Evolutionary conservation across 1,140 invertebrate genomes (phyloP).

Genomic region (Globodera rostochiensis): DNA sequence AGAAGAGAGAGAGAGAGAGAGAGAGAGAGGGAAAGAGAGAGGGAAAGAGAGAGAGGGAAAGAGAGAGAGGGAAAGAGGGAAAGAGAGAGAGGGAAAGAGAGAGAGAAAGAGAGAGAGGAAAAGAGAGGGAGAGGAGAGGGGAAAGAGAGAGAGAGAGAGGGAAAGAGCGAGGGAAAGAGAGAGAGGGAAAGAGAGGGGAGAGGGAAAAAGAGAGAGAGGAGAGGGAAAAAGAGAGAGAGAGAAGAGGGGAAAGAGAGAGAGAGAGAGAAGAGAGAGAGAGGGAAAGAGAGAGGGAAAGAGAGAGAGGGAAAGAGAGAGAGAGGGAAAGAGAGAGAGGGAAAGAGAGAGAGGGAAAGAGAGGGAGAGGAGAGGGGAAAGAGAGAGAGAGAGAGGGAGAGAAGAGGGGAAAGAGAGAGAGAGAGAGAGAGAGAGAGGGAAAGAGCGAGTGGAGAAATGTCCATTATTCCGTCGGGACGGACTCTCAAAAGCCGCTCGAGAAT

Average conservation of each 20-base stretch:
- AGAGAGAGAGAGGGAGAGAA: too few relatives aligned
- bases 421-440: too few relatives aligned
- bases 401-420: too few relatives aligned
- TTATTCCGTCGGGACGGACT: background rate
- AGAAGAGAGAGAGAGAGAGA: background rate
- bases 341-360: background rate
- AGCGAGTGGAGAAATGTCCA: background rate
- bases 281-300: background rate
- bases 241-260: too few relatives aligned
- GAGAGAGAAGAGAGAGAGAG: background rate
- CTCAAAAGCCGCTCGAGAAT: background rate
- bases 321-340: background rate
- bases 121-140: background rate
- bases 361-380: too few relatives aligned
- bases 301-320: background rate
- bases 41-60: background rate
- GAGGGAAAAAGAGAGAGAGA: too few relatives aligned
- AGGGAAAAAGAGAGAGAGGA: background rate
- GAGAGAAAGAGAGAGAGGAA: background rate
- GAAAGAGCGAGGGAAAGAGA: too few relatives aligned
- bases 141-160: background rate
- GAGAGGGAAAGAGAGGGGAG: background rate
- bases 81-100: background rate
- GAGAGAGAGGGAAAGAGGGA: background rate
- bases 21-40: background rate